Base-by-base conservation (phyloP, 92 coral and sea anemone species). In the Phenganax marumi region DNA sequence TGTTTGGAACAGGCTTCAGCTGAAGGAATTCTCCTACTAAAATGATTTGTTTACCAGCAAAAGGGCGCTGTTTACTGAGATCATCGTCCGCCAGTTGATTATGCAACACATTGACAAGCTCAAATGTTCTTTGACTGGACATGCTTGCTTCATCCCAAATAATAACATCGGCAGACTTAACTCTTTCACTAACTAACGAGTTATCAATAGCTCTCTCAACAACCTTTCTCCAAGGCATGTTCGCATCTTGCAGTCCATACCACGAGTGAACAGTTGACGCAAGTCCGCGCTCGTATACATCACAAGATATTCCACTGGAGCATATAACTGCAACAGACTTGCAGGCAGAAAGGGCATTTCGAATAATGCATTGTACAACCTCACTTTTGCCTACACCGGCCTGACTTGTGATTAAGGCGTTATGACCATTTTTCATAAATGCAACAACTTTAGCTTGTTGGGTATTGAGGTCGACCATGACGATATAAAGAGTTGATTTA, bases 61-160 rank as follows among this genome's bases (percentile, higher is more conserved):
- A 71, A 25, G 63, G 76, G 72, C 21, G 54, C 13, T 47, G 51
- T 49, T 52, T 52, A 68, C 26, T 24, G 3, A 2, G 60, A 2
- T 68, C 79, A 12, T 75, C 52, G 10, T 12, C 80, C 6, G 68
- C 72, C 23, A 82, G 3, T 11, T 73, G 52, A 17, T 75, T 83
- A 10, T 85, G 88, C 33, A 85, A 51, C 16, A 19, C 47, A 73
- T 77, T 79, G 10, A 68, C 84, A 63, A 79, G 62, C 57, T 77
- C 85, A 33, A 79, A 70, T 56, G 62, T 52, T 71, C 89, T 70
- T 53, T 55, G 54, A 66, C 91, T 88, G 12, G 91, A 68, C 89
- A 89, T 81, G 50, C 86, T 75, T 0, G 63, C 60, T 22, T 89
- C 88, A 52, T 89, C 90, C 90, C 92, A 86, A 12, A 87, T 84